phyloP scores from a whole-genome alignment of 2,113 vertebrate genomes.

The Arenaria interpres region DNA sequence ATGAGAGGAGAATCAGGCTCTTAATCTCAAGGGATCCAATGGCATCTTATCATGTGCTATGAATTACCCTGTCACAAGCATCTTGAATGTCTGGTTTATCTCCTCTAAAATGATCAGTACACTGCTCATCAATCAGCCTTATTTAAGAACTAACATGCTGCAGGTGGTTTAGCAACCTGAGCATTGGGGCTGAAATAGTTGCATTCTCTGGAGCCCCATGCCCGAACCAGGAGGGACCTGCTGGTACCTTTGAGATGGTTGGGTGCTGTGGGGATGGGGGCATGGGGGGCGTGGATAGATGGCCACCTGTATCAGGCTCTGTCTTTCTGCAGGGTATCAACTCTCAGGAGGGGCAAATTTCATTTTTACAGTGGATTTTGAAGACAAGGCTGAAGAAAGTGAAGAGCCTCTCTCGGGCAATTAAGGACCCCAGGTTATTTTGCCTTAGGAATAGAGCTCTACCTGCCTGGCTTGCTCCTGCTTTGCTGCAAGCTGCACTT shows the following conservation, averaged over 20 bases:
- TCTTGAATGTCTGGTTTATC: conserved; percentile 32
- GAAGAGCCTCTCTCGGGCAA: neutral
- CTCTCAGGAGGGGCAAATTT: neutral
- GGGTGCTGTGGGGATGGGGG: neutral
- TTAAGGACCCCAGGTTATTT: neutral
- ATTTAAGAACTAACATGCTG: neutral
- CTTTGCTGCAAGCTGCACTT: neutral
- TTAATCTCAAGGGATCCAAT: neutral
- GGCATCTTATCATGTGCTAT: neutral
- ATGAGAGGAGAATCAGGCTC: neutral
- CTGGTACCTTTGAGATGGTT: neutral
- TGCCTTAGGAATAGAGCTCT: neutral
- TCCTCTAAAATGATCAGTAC: neutral
- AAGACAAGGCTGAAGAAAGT: neutral
- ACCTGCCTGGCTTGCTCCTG: neutral
- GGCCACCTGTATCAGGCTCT: neutral
- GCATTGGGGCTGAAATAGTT: neutral
- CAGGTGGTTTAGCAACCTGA: neutral
- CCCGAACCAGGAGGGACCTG: neutral
- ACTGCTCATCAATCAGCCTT: neutral
- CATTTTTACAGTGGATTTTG: neutral
- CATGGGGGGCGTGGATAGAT: neutral
- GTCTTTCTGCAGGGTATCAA: neutral
- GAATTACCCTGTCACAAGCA: neutral
- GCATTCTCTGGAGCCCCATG: neutral